Evolutionary conservation across 2,888 invertebrate species (phyloP).

Genomic region (Syrphus vitripennis): DNA sequence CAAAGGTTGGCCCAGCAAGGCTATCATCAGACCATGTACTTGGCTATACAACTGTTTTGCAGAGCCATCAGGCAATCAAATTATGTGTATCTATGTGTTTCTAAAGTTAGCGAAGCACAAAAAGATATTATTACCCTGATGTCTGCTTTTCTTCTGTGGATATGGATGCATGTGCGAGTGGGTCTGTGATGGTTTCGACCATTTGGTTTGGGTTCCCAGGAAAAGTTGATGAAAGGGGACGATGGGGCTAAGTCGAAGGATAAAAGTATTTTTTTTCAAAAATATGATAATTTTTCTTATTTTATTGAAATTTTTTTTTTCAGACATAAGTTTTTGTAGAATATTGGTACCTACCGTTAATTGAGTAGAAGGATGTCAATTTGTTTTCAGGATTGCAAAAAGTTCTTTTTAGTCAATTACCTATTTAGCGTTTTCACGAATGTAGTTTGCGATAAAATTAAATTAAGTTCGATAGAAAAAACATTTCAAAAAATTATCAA

Average conservation of each 20-base stretch:
- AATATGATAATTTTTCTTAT: background rate
- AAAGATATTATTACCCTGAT: slow-evolving; percentile 66
- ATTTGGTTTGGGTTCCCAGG: slow-evolving; percentile 59
- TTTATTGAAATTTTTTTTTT: background rate
- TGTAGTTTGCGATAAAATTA: too few species aligned
- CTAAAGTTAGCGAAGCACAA: slow-evolving; percentile 62
- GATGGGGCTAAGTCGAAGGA: background rate
- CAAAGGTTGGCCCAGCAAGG: slow-evolving; percentile 38
- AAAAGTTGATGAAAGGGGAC: background rate
- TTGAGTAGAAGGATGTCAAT: too few species aligned
- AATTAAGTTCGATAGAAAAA: too few species aligned
- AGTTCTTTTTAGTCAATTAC: too few species aligned
- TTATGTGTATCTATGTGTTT: slow-evolving; percentile 50
- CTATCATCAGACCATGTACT: background rate
- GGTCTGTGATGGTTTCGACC: slow-evolving; percentile 35
- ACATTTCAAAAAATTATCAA: too few species aligned
- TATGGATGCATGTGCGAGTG: background rate
- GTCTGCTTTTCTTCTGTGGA: background rate
- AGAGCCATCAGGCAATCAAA: slow-evolving; percentile 56
- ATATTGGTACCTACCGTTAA: too few species aligned
- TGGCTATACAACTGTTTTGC: slow-evolving; percentile 23
- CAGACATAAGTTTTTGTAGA: too few species aligned
- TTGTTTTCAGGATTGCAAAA: too few species aligned
- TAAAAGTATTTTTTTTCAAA: background rate
- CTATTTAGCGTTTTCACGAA: too few species aligned